A percentile compares a stretch with the other conserved stretches of the same genome.
These are phyloP conservation scores for Cyclura pinguis DNA, from an alignment of 2,797 vertebrate species.

Conservation along the genomic window DNA sequence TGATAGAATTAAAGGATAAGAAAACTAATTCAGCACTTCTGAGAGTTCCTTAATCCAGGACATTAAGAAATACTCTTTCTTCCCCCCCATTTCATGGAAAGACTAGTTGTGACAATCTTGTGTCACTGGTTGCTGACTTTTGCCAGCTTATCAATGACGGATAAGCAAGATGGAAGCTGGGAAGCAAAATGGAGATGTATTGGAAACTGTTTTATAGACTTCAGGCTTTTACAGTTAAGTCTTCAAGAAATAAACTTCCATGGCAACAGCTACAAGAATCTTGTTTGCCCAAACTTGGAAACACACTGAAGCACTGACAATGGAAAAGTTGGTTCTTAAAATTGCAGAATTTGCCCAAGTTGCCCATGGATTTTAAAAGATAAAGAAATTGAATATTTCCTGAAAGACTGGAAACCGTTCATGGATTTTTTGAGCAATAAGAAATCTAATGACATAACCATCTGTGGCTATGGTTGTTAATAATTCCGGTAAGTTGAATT, in stretches of 20 bases:
- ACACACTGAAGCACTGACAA: no score
- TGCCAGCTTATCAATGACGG: not conserved
- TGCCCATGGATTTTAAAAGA: no score
- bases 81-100: not conserved
- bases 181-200: not conserved
- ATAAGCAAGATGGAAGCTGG: not conserved
- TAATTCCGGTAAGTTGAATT: no score
- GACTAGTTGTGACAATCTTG: not conserved
- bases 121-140: not conserved
- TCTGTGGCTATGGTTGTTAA: no score
- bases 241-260: not conserved
- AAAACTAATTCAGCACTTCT: not conserved
- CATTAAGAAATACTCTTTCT: not conserved
- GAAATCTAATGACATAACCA: no score
- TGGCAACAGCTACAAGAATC: no score
- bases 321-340: no score
- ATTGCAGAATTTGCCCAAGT: no score
- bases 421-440: no score
- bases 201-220: not conserved
- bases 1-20: not conserved
- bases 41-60: not conserved
- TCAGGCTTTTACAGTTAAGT: not conserved
- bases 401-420: no score
- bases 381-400: no score
- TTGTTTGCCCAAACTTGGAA: no score